Conservation (phyloP, 1,140 invertebrate species). For the Pseudomyrmex pallidus region DNA sequence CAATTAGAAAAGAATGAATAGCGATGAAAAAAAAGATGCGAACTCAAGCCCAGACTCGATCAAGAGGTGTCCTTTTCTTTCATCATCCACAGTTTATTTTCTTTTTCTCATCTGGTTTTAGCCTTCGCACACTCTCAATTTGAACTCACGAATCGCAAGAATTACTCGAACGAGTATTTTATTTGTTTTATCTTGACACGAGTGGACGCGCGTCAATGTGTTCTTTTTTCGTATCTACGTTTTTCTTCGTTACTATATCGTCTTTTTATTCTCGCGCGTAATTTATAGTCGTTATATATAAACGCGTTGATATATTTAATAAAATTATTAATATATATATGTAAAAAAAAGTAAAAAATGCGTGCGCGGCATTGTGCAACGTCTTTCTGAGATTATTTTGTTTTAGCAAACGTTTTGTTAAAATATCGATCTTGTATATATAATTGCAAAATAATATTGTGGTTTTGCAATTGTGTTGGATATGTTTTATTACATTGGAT, state of each 20-base stretch:
- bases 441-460: constrained; percentile 24
- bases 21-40: constrained; percentile 76
- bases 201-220: not conserved
- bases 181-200: not conserved
- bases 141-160: not conserved
- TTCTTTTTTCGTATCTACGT: constrained; percentile 10
- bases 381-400: constrained; percentile 40
- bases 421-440: constrained; percentile 26
- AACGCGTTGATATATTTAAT: constrained; percentile 39
- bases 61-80: constrained; percentile 73
- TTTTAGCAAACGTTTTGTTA: constrained; percentile 20
- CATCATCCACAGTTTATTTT: constrained; percentile 44
- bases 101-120: constrained; percentile 11
- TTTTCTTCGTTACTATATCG: constrained; percentile 16
- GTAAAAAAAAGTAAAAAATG: not conserved
- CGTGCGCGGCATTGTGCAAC: constrained; percentile 34
- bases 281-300: constrained; percentile 46
- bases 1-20: constrained; percentile 78
- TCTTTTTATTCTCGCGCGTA: constrained; percentile 16
- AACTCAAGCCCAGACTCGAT: constrained; percentile 75
- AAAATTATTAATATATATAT: constrained; percentile 33
- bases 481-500: constrained; percentile 21
- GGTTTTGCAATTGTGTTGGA: constrained; percentile 4
- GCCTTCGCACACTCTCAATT: not conserved
- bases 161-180: not conserved